Conservation (phyloP, 2,113 vertebrate species). For the Argyrosomus japonicus region DNA sequence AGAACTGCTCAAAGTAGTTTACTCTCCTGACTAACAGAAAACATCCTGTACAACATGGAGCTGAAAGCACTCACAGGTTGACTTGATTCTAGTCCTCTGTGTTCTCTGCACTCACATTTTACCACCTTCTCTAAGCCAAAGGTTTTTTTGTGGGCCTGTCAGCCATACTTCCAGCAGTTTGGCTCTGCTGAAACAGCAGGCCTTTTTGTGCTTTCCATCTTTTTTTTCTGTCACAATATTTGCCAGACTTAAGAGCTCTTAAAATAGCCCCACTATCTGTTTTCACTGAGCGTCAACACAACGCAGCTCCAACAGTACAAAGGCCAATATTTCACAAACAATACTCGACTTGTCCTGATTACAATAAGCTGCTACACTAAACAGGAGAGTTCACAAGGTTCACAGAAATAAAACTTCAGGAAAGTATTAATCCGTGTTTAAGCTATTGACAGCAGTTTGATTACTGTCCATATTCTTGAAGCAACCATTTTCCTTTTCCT, state of each 20-base stretch:
- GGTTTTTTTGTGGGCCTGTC: slow-evolving; percentile 43
- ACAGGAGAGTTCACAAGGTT: slow-evolving; percentile 29
- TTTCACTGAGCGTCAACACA: slow-evolving; percentile 52
- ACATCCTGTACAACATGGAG: slow-evolving; percentile 25
- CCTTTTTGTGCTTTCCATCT: slow-evolving; percentile 19
- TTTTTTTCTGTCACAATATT: slow-evolving; percentile 15
- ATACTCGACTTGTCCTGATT: slow-evolving; percentile 17
- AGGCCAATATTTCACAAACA: slow-evolving; percentile 40
- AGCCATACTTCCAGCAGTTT: slow-evolving; percentile 41
- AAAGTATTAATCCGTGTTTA: neutral
- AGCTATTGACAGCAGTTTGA: slow-evolving; percentile 15
- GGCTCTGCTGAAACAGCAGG: slow-evolving; percentile 21
- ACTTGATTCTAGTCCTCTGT: slow-evolving; percentile 26
- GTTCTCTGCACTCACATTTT: slow-evolving; percentile 25
- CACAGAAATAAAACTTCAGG: neutral
- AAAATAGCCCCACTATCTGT: slow-evolving; percentile 56
- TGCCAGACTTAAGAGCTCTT: slow-evolving; percentile 55
- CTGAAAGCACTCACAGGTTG: slow-evolving; percentile 31
- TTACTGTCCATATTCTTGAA: neutral
- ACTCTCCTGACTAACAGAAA: slow-evolving; percentile 30
- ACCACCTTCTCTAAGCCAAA: slow-evolving; percentile 25
- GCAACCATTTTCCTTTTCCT: neutral
- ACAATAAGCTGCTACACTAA: slow-evolving; percentile 29
- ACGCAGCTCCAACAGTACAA: slow-evolving; percentile 22
- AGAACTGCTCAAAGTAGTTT: slow-evolving; percentile 34